Conservation (phyloP, 30 jellyfish, hydroid and myxozoan genomes). For the Sanderia malayensis region DNA sequence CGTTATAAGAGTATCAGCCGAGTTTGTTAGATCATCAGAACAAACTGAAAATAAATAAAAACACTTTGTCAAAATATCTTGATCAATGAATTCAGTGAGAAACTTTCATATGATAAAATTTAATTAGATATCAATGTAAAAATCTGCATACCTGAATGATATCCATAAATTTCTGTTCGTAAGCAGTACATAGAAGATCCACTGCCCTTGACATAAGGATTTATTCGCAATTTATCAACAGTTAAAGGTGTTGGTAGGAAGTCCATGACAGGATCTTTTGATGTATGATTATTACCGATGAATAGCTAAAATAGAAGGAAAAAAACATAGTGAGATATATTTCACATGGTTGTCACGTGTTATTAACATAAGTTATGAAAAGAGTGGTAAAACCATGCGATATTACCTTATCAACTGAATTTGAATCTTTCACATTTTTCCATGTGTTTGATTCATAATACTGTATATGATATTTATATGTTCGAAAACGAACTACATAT, state of each 20-base stretch:
- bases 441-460: constrained; percentile 4
- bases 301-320: constrained; percentile 30
- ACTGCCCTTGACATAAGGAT: constrained; percentile 27
- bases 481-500: constrained; percentile 19
- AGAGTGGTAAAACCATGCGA: no score
- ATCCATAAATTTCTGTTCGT: constrained; percentile 48
- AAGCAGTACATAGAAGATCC: background rate
- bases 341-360: background rate
- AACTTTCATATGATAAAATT: no score
- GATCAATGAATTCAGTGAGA: background rate
- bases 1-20: background rate
- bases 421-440: background rate
- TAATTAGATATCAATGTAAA: background rate
- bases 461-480: constrained; percentile 15
- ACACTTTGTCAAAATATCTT: background rate
- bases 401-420: constrained; percentile 14
- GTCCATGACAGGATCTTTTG: constrained; percentile 31
- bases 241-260: constrained; percentile 23
- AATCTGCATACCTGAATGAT: constrained; percentile 43
- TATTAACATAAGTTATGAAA: background rate
- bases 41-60: background rate
- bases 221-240: constrained; percentile 22
- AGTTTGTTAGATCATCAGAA: background rate
- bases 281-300: constrained; percentile 34
- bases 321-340: background rate